Evolutionary conservation across 2,888 invertebrate genomes (phyloP).

Genomic region (Calameuta idolon): DNA sequence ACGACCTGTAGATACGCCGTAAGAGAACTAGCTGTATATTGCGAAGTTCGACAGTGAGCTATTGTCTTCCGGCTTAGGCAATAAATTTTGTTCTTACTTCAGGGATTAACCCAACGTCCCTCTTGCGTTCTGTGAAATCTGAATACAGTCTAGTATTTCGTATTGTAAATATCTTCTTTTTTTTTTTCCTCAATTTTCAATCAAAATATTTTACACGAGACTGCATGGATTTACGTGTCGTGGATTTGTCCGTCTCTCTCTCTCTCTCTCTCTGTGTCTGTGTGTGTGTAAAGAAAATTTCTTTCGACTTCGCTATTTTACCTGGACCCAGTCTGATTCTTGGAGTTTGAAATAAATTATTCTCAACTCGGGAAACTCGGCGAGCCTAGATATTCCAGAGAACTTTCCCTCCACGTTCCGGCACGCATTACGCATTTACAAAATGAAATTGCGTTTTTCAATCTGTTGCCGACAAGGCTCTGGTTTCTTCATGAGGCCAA

Average conservation of each 20-base stretch:
- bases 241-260: background rate
- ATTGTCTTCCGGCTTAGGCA: background rate
- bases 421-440: constrained; percentile 51
- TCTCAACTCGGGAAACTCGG: constrained; percentile 4
- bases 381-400: background rate
- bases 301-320: background rate
- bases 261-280: no score
- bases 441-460: constrained; percentile 54
- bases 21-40: background rate
- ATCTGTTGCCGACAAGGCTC: constrained; percentile 31
- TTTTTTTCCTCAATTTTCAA: background rate
- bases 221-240: background rate
- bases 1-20: background rate
- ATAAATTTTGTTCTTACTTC: background rate
- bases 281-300: background rate
- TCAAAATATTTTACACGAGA: background rate
- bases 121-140: background rate
- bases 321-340: background rate
- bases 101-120: background rate
- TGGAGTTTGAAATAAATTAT: background rate
- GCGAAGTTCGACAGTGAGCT: background rate
- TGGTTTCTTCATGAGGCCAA: constrained; percentile 22
- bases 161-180: background rate
- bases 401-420: constrained; percentile 16
- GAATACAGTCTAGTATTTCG: background rate